These are phyloP conservation scores for Eledona agricola DNA, from an alignment of 2,888 invertebrate genomes.

Conservation along the genomic window DNA sequence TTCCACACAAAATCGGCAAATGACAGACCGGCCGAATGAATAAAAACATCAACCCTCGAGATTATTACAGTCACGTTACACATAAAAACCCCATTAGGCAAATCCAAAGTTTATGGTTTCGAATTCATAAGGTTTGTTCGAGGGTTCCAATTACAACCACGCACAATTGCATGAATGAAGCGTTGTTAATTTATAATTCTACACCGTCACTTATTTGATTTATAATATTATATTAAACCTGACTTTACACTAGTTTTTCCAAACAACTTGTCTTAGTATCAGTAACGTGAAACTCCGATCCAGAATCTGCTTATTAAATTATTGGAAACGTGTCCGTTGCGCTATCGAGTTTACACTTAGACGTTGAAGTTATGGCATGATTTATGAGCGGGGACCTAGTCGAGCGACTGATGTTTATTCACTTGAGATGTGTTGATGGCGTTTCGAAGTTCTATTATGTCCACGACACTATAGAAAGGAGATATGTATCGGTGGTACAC, in stretches of 20 bases:
- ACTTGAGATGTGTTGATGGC: slow-evolving; percentile 35
- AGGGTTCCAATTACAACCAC: neutral
- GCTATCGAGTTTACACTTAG: slow-evolving; percentile 18
- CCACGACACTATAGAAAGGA: slow-evolving; percentile 28
- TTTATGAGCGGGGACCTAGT: slow-evolving; percentile 30
- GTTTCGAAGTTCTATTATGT: slow-evolving; percentile 33
- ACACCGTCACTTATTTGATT: slow-evolving; percentile 3
- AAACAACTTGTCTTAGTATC: too few relatives aligned
- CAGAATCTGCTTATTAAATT: slow-evolving; percentile 19
- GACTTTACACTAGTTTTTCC: slow-evolving; percentile 1
- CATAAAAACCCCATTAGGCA: slow-evolving; percentile 10
- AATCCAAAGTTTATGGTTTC: slow-evolving; percentile 8
- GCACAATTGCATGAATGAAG: neutral
- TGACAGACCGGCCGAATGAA: slow-evolving; percentile 1
- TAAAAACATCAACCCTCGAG: neutral
- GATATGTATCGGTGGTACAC: slow-evolving; percentile 31
- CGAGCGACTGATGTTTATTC: slow-evolving; percentile 37
- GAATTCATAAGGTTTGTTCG: slow-evolving; percentile 6
- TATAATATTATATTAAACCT: neutral
- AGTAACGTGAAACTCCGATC: too few relatives aligned
- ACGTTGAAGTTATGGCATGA: slow-evolving; percentile 26
- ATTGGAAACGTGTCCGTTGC: slow-evolving; percentile 20
- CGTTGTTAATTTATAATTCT: slow-evolving; percentile 6
- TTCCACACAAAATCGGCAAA: too few relatives aligned
- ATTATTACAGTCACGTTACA: slow-evolving; percentile 8